Evolutionary conservation across 1,140 invertebrate genomes (phyloP).

Genomic region (Bombus ignitus): DNA sequence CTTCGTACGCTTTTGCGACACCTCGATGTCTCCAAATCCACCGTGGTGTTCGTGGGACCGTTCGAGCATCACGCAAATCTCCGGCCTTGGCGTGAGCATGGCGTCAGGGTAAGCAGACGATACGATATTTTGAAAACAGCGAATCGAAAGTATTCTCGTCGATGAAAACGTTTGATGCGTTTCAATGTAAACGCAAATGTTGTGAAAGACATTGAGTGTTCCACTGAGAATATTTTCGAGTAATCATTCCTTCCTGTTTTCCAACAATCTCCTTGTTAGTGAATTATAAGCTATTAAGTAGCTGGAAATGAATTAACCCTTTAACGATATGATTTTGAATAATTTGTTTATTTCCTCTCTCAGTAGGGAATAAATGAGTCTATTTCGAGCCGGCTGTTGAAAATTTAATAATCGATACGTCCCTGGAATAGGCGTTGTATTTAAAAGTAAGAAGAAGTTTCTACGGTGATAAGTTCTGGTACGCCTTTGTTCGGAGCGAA

Average conservation of each 20-base stretch:
- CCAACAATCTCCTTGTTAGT: not conserved
- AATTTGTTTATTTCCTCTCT: not conserved
- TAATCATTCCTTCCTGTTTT: not conserved
- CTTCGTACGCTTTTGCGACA: slow-evolving; percentile 87
- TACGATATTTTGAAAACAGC: not conserved
- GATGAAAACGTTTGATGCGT: not conserved
- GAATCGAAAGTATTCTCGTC: slow-evolving; percentile 1
- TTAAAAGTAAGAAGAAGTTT: not conserved
- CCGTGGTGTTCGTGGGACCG: slow-evolving; percentile 91
- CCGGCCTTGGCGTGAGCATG: slow-evolving; percentile 92
- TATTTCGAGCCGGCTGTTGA: too few species aligned
- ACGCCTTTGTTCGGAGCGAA: not conserved
- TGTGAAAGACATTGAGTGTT: not conserved
- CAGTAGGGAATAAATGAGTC: too few species aligned
- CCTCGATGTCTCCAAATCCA: slow-evolving; percentile 84
- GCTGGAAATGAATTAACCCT: not conserved
- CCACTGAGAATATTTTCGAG: not conserved
- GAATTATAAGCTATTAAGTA: not conserved
- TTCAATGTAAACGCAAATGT: not conserved
- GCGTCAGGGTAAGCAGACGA: slow-evolving; percentile 86
- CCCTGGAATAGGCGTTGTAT: not conserved
- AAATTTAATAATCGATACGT: not conserved
- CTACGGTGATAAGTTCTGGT: not conserved
- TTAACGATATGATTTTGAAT: not conserved
- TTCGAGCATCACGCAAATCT: slow-evolving; percentile 94